These are phyloP conservation scores for Sebastes matsubarae DNA, from an alignment of 2,797 vertebrate species.

Conservation along the genomic window DNA sequence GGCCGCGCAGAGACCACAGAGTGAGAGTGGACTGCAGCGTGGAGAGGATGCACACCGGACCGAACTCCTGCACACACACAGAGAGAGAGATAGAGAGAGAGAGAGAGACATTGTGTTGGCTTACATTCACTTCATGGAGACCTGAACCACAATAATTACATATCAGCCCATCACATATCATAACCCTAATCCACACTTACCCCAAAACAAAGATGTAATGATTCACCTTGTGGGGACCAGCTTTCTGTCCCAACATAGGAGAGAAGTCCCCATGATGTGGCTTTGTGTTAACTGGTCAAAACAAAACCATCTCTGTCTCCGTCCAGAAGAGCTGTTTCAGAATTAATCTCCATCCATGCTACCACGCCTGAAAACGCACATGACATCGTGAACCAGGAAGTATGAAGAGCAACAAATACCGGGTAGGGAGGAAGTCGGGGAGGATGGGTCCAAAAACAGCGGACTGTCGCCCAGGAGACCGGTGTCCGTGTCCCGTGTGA, in stretches of 20 bases:
- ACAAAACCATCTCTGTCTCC: no score
- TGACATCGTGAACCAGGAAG: no score
- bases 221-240: background rate
- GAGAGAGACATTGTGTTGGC: background rate
- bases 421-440: no score
- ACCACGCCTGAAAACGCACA: no score
- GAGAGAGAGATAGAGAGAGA: no score
- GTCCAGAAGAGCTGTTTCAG: no score
- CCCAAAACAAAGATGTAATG: background rate
- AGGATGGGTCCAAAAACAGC: no score
- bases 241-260: background rate
- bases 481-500: no score
- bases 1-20: constrained; percentile 93
- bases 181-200: background rate
- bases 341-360: no score
- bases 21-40: constrained; percentile 96
- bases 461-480: no score
- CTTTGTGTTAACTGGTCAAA: background rate
- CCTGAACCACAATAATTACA: background rate
- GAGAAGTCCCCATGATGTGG: background rate
- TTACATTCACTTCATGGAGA: background rate
- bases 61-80: constrained; percentile 77
- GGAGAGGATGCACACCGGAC: constrained; percentile 88
- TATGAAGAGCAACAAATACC: no score
- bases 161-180: background rate